Evolutionary conservation across 2,113 vertebrate species (phyloP).

Genomic region (Sinocyclocheilus anophthalmus): DNA sequence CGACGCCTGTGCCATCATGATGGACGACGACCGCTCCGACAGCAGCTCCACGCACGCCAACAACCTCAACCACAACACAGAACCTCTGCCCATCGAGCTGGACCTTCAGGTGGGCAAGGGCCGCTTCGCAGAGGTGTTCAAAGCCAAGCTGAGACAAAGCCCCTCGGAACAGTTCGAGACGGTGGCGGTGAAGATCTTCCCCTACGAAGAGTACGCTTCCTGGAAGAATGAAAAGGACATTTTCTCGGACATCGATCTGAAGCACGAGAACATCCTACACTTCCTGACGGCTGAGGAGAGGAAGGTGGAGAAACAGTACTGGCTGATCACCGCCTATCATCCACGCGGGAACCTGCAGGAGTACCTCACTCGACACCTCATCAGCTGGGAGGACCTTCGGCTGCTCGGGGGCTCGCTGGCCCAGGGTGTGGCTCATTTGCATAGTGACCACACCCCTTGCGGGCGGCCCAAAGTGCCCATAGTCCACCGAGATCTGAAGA

Average conservation of each 20-base stretch:
- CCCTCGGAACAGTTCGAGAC: conserved; percentile 93
- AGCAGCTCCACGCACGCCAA: conserved; percentile 97
- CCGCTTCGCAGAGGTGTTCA: conserved; percentile 95
- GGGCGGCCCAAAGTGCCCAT: conserved; percentile 94
- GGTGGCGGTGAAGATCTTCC: conserved; percentile 95
- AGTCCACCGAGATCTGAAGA: conserved; percentile 96
- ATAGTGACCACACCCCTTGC: conserved; percentile 91
- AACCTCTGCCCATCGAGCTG: conserved; percentile 93
- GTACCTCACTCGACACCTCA: conserved; percentile 86
- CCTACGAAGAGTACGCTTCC: conserved; percentile 91
- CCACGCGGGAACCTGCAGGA: conserved; percentile 94
- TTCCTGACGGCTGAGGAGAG: conserved; percentile 96
- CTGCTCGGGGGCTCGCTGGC: conserved; percentile 88
- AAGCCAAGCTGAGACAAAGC: conserved; percentile 95
- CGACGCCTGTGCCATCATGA: conserved; percentile 87
- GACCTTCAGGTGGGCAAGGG: conserved; percentile 93
- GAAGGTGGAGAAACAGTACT: conserved; percentile 93
- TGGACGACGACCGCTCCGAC: conserved; percentile 91
- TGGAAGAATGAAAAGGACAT: conserved; percentile 99
- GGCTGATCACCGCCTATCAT: conserved; percentile 96
- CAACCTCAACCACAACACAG: conserved; percentile 98
- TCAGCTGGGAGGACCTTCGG: conserved; percentile 93
- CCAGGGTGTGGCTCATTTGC: conserved; percentile 90
- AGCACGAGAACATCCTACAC: conserved; percentile 94
- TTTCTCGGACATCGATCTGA: conserved; percentile 94